Evolutionary conservation across 2,113 vertebrate species (phyloP).

Genomic region (Microcebus ravelobensis): DNA sequence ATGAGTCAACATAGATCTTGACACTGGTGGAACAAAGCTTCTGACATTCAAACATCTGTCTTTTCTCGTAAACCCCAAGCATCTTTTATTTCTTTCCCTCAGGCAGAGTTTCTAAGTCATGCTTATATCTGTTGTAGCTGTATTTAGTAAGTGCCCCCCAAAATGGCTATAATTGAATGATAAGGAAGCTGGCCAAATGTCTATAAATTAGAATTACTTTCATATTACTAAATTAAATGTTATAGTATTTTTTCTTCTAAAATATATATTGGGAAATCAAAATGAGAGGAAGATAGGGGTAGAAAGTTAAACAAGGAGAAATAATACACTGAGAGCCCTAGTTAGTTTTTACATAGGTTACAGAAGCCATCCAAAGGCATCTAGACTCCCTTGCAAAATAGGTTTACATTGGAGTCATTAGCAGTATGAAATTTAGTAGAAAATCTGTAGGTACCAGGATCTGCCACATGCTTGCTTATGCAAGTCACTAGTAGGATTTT

Average conservation of each 20-base stretch:
- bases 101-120: background rate
- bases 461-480: background rate
- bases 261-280: background rate
- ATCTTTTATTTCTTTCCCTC: background rate
- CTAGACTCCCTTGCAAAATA: background rate
- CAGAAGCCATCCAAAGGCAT: background rate
- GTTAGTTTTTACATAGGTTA: background rate
- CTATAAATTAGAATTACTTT: background rate
- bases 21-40: background rate
- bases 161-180: background rate
- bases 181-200: background rate
- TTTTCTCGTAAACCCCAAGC: background rate
- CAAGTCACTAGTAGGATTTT: background rate
- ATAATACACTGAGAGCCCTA: background rate
- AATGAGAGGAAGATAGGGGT: fast-evolving
- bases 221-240: background rate
- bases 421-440: background rate
- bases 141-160: background rate
- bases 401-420: background rate
- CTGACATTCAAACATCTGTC: background rate
- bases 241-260: background rate
- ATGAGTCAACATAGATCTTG: background rate
- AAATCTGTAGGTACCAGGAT: background rate
- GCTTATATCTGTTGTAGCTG: background rate
- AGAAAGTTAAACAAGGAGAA: background rate